Percentiles rank a stretch among this genome's conserved stretches.
phyloP scores from a whole-genome alignment of 92 coral and sea anemone genomes.

The Porites cylindrica region DNA sequence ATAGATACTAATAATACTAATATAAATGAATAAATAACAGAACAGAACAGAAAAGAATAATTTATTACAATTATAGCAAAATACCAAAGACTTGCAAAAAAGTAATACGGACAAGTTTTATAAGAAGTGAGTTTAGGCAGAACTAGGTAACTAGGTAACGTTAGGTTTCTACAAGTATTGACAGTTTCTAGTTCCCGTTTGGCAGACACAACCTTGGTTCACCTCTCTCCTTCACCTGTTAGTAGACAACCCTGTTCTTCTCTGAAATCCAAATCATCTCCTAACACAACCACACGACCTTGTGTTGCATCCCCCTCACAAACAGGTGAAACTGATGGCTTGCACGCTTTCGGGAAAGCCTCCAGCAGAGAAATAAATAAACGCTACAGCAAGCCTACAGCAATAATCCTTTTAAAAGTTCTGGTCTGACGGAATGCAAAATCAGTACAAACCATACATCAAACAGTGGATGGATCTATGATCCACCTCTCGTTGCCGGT shows the following conservation, averaged over 20 bases:
- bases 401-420: slow-evolving; percentile 36
- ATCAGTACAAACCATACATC: slow-evolving; percentile 46
- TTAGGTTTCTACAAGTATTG: too few relatives aligned
- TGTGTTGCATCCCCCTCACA: slow-evolving; percentile 31
- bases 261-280: slow-evolving; percentile 12
- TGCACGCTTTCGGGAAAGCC: slow-evolving; percentile 45
- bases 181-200: slow-evolving; percentile 40
- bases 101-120: slow-evolving; percentile 29
- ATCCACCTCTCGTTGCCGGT: slow-evolving; percentile 37
- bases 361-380: slow-evolving; percentile 34
- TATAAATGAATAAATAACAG: slow-evolving; percentile 50
- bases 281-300: slow-evolving; percentile 26
- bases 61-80: too few relatives aligned
- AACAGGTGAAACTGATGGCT: slow-evolving; percentile 23
- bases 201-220: slow-evolving; percentile 63
- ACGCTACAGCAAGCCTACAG: slow-evolving; percentile 29
- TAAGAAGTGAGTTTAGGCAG: slow-evolving; percentile 43
- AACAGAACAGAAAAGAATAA: neutral
- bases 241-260: slow-evolving; percentile 20
- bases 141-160: too few relatives aligned
- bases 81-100: slow-evolving; percentile 34
- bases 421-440: slow-evolving; percentile 34
- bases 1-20: slow-evolving; percentile 9
- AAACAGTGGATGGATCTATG: slow-evolving; percentile 28
- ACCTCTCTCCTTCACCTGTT: slow-evolving; percentile 43